Evolutionary conservation across 2,888 invertebrate species (phyloP), one percentile per base, ranked within the genome.

Genomic region (Cepaea hortensis): DNA sequence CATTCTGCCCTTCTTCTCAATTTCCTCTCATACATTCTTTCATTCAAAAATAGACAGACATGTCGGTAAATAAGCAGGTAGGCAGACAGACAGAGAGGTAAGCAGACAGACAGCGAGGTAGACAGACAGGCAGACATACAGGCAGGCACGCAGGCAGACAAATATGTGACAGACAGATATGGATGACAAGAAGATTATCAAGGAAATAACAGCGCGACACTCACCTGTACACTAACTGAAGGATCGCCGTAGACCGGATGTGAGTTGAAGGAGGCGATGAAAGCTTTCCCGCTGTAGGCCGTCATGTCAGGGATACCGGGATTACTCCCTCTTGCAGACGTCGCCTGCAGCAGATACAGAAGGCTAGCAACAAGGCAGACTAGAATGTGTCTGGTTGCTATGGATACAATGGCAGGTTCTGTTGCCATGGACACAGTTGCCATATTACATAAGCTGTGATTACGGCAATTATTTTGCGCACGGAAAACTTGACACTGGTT

Each of bases 181-280:
- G 18, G 18, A 18, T 20, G 68, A 68, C 23, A 23, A n/a, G 73
- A 73, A 35, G 23, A 73, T 23, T 23, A 35, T 7, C n/a, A n/a
- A 11, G 7, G 6, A 23, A 35, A 13, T 7, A 13, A 23, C 20
- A 4, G 0, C 3, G 7, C 3, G 0, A 73, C 3, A 80, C 80
- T 80, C 80, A 80, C 80, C 80, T 65, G 48, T 0, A 80, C 18
- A 23, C n/a, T 65, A 18, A 65, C 65, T 18, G 68, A 6, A 46
- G 81, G 81, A 48, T 70, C 48, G 48, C 81, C 81, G 48, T 70
- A 81, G 11, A 81, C 68, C 11, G 81, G 81, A 48, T 70, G 81
- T 4, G 68, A 48, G 48, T 0, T 20, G 11, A 81, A 68, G 46
- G 46, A 4, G 48, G 70, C n/a, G 20, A 46, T 46, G 70, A 81